Base-by-base conservation (phyloP, 2,113 vertebrate genomes). In the Cottus gobio region DNA sequence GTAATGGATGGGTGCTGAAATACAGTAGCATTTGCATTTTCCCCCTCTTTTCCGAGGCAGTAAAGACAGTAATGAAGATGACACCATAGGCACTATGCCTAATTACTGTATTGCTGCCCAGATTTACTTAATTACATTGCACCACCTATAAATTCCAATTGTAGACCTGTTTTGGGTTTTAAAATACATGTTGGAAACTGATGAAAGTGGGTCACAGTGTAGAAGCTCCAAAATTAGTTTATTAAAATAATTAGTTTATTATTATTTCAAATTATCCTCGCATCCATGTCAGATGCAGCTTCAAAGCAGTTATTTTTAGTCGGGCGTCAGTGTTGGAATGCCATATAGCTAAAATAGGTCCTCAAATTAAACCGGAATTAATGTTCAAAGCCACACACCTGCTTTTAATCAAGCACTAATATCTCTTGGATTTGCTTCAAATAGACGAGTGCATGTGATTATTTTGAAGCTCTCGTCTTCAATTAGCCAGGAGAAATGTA, bases 301-400 rank as follows among this genome's bases (percentile, higher is more conserved):
- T 78, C 34, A 70, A 46, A 83, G 48, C 54, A 63, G 28, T 48
- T 20, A 58, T 57, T 78, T 37, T 50, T n/a, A 28, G 31, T 67
- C 46, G 24, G 36, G 15, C 48, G 26, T 80, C 58, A 75, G 16
- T 36, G 24, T n/a, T 77, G 56, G 46, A 56, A 56, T 77, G 50
- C 52, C 31, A 2, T 22, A 60, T 82, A 64, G 37, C 73, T 54
- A 42, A 77, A 84, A 64, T 44, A 84, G 64, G 28, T 61, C 52
- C 39, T 11, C 34, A 78, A 52, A 84, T 85, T 77, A 68, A 88
- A 75, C 5, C 9, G 67, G 78, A 77, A 85, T 88, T 79, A 86
- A 56, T 50, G 30, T 79, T 78, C 20, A 66, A 82, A 84, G 22
- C 75, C 12, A 1, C 28, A 76, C 82, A 82, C 74, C 70, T 73